These are phyloP conservation scores for Halichoerus grypus DNA, from an alignment of 2,113 vertebrate genomes.

Conservation along the genomic window DNA sequence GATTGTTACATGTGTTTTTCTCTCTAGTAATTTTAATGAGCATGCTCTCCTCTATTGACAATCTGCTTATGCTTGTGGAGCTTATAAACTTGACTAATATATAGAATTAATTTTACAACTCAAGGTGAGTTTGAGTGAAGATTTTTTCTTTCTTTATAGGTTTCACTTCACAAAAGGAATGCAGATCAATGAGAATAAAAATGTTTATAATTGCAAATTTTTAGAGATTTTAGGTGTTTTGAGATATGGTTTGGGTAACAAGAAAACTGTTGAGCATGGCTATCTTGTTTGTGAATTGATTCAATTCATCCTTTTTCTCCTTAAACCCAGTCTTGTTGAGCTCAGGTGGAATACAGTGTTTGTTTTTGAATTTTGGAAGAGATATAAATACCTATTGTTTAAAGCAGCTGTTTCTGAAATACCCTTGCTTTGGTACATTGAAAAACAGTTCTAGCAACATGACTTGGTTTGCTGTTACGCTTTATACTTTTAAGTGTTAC, in stretches of 20 bases:
- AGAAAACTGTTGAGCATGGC: neutral
- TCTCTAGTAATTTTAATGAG: conserved; percentile 38
- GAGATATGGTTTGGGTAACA: neutral
- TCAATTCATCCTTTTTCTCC: neutral
- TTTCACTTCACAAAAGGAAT: neutral
- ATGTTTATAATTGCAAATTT: neutral
- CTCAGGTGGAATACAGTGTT: neutral
- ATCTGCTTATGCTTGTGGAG: neutral
- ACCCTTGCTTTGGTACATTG: neutral
- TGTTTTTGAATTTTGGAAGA: neutral
- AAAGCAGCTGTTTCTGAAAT: neutral
- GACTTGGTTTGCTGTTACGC: neutral
- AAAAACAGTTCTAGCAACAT: neutral
- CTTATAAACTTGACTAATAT: neutral
- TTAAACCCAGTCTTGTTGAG: neutral
- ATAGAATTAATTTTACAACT: conserved; percentile 38
- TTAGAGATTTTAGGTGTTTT: neutral
- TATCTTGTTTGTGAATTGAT: neutral
- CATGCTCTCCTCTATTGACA: neutral
- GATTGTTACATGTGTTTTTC: conserved; percentile 56
- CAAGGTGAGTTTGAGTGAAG: neutral
- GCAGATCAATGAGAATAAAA: neutral
- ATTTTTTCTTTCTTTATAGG: neutral
- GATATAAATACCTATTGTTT: neutral
- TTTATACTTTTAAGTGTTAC: neutral